A percentile compares a stretch with the other conserved stretches of the same genome.
These are phyloP conservation scores for Rhodinocichla rosea DNA, from an alignment of 2,113 vertebrate genomes.

Conservation along the genomic window DNA sequence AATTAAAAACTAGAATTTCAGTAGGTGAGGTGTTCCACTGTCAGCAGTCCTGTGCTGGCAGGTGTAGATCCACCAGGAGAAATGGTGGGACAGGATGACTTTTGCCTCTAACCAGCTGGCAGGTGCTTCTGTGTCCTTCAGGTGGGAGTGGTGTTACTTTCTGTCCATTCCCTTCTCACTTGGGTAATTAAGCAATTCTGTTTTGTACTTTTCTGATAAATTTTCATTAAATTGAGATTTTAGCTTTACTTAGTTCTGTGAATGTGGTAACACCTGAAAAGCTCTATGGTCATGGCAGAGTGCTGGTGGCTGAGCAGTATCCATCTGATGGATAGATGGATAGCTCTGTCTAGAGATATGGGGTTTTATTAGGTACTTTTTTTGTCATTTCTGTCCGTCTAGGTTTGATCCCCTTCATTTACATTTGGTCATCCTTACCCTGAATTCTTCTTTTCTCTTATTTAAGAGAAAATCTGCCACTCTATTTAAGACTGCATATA, in stretches of 20 bases:
- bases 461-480: background rate
- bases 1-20: background rate
- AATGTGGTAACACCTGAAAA: fast-evolving
- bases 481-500: background rate
- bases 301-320: background rate
- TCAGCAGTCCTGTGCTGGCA: background rate
- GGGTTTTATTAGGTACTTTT: background rate
- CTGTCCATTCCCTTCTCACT: background rate
- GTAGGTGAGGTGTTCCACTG: background rate
- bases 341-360: background rate
- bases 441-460: background rate
- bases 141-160: background rate
- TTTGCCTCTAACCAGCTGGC: background rate
- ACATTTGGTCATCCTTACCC: background rate
- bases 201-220: background rate
- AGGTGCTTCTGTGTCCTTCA: background rate
- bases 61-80: background rate
- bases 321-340: background rate
- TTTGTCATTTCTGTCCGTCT: background rate
- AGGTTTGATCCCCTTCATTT: background rate
- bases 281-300: background rate
- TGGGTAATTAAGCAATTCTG: background rate
- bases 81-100: background rate
- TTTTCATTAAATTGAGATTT: background rate
- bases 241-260: background rate